Evolutionary conservation across 2,113 vertebrate species (phyloP).

Genomic region (Zosterops hypoxanthus): DNA sequence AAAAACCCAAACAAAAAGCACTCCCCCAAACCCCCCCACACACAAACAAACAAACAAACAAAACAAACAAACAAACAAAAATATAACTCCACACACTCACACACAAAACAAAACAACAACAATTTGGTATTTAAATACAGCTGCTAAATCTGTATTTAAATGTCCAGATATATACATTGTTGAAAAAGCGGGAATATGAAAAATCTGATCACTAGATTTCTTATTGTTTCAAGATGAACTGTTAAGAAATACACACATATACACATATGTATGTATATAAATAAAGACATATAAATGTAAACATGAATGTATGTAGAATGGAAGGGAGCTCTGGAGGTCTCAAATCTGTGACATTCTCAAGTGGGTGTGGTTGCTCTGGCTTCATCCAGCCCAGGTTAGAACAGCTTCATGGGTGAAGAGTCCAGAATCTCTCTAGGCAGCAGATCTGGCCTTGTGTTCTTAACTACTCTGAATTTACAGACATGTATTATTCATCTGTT

Average conservation of each 20-base stretch:
- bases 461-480: neutral
- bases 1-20: neutral
- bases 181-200: neutral
- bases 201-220: neutral
- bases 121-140: neutral
- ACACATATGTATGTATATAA: neutral
- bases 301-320: neutral
- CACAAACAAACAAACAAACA: neutral
- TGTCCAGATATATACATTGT: neutral
- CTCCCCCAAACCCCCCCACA: neutral
- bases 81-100: too few species aligned
- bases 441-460: neutral
- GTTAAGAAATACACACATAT: neutral
- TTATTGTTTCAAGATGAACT: neutral
- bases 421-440: neutral
- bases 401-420: neutral
- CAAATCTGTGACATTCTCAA: neutral
- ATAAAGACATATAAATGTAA: neutral
- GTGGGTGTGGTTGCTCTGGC: neutral
- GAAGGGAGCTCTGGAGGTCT: neutral
- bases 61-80: too few species aligned
- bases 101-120: neutral
- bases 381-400: neutral
- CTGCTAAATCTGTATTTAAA: neutral
- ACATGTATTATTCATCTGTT: neutral